A percentile compares a stretch with the other conserved stretches of the same genome.
phyloP scores from a whole-genome alignment of 2,888 invertebrate genomes.

The Orchesella flavescens region DNA sequence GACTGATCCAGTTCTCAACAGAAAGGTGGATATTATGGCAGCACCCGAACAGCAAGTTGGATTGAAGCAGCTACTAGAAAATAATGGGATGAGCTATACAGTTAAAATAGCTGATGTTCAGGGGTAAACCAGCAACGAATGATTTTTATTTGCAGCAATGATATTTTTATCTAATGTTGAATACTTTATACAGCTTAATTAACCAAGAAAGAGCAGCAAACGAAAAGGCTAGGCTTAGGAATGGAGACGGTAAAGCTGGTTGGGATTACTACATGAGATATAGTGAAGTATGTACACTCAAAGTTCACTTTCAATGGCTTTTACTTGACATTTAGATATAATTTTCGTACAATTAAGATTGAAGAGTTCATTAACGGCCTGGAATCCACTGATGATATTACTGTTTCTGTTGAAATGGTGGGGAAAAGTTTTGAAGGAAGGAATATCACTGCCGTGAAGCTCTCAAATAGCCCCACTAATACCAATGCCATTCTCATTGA shows the following conservation, averaged over 20 bases:
- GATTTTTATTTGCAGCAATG: no score
- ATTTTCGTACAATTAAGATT: neutral
- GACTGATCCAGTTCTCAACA: conserved; percentile 77
- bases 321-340: no score
- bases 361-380: neutral
- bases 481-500: conserved; percentile 55
- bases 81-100: conserved; percentile 42
- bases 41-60: conserved; percentile 28
- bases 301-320: no score
- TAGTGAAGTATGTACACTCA: neutral
- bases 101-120: conserved; percentile 59
- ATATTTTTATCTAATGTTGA: no score
- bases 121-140: conserved; percentile 44
- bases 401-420: conserved; percentile 64
- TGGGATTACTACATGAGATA: conserved; percentile 4
- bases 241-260: neutral
- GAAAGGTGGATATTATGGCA: conserved; percentile 77
- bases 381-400: neutral
- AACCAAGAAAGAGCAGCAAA: neutral
- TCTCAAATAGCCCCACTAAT: conserved; percentile 38
- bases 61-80: conserved; percentile 28
- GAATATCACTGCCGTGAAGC: conserved; percentile 70
- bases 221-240: neutral
- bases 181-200: neutral
- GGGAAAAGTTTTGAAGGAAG: conserved; percentile 71